Conservation (phyloP, 2,113 vertebrate species). For the Pampusana beccarii region DNA sequence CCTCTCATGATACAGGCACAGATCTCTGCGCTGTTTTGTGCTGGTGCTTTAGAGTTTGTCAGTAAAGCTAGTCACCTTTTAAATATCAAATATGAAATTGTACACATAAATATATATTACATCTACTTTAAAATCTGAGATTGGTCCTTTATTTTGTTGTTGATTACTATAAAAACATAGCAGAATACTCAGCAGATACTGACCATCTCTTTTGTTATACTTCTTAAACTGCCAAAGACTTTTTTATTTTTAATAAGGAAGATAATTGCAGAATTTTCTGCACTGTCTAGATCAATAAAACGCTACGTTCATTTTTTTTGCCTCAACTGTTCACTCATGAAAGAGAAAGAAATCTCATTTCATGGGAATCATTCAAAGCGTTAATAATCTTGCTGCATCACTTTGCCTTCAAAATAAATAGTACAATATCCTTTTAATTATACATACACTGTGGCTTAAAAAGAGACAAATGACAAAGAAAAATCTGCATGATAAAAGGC, state of each 20-base stretch:
- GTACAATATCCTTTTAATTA: conserved; percentile 38
- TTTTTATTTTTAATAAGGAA: neutral
- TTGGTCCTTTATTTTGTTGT: neutral
- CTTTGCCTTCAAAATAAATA: conserved; percentile 41
- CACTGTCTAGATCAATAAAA: neutral
- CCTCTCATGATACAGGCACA: neutral
- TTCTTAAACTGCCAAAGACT: neutral
- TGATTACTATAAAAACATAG: neutral
- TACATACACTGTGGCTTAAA: neutral
- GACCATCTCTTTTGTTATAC: neutral
- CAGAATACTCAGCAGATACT: neutral
- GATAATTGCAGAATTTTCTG: neutral
- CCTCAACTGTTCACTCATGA: neutral
- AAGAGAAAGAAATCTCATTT: conserved; percentile 27
- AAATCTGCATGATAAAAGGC: conserved; percentile 12
- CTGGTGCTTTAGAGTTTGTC: neutral
- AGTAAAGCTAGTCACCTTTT: neutral
- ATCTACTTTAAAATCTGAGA: neutral
- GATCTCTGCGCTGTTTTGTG: neutral
- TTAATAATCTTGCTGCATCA: neutral
- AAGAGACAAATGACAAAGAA: neutral
- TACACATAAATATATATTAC: neutral
- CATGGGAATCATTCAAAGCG: neutral
- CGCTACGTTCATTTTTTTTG: neutral
- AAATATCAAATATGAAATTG: neutral